Base-by-base conservation (phyloP, 1,140 invertebrate species). In the Drosophila nigromelanica region DNA sequence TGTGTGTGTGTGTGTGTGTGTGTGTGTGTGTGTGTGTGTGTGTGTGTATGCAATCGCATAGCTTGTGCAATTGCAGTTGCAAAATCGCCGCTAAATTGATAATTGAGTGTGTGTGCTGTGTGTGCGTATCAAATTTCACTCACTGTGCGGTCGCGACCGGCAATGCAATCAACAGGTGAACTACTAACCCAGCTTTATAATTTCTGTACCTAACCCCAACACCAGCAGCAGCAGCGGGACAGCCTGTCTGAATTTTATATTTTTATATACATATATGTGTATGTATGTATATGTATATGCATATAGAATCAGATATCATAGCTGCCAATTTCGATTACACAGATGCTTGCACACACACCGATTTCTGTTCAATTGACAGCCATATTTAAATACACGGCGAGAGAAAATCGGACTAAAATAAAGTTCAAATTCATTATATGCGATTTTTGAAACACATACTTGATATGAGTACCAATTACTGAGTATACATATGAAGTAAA, bases 91-190 rank as follows among this genome's bases (percentile, higher is more conserved):
- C 66, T 59, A 67, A 47, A 63, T 45, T 67, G 61, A 64, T 55
- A 64, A 64, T 12, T 55, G 40, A 37, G 56, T 33, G 30, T 30
- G 24, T 30, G 30, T 2, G 1, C 10, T 14, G 18, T 43, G 33
- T 45, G 42, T 45, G 40, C 30, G 50, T 79, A 79, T 80, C 54
- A 61, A 78, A 74, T 79, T 79, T 60, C 73, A 73, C 39, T 66
- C 43, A 71, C 50, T 74, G 70, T 78, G 70, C 40, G 73, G 73
- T 76, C 73, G 33, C 48, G 27, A 51, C 15, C 47, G 11, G 11
- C 42, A 45, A 60, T 68, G 64, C 68, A 64, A 75, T 77, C 75
- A 80, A 80, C 78, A 80, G 77, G 78, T 80, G 78, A 80, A 76
- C 78, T 76, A 80, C 55, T 80, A 80, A 80, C 78, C 78, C 70